These are phyloP conservation scores for Anoplopoma fimbria DNA, from an alignment of 2,113 vertebrate species.

Conservation along the genomic window DNA sequence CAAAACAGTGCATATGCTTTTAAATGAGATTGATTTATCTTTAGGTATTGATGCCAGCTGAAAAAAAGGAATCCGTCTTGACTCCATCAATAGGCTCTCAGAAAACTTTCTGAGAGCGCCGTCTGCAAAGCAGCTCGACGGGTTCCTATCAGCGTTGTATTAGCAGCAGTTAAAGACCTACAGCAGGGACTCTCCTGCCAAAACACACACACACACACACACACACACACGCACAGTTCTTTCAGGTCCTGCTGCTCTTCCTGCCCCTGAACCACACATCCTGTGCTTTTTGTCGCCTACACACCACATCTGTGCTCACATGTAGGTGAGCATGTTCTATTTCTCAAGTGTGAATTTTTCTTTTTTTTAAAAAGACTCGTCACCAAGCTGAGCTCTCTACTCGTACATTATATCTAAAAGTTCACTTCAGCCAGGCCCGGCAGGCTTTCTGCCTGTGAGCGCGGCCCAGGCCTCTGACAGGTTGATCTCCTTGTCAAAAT, in stretches of 20 bases:
- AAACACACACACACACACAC: not conserved
- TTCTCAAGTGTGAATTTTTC: constrained; percentile 44
- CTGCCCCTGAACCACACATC: constrained; percentile 79
- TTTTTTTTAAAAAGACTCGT: too few relatives aligned
- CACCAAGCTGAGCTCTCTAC: constrained; percentile 19
- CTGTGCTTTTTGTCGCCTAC: constrained; percentile 77
- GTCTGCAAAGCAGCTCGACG: constrained; percentile 20
- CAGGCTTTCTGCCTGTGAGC: too few relatives aligned
- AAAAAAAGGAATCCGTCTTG: not conserved
- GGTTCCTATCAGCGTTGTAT: constrained; percentile 12
- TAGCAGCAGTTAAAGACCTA: constrained; percentile 38
- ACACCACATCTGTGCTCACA: constrained; percentile 58
- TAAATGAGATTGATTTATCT: too few relatives aligned
- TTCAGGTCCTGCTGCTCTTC: too few relatives aligned
- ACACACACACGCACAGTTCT: not conserved
- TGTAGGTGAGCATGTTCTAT: constrained; percentile 46
- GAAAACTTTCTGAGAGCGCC: not conserved
- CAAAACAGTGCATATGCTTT: too few relatives aligned
- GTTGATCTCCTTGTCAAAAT: constrained; percentile 47
- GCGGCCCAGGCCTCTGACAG: not conserved
- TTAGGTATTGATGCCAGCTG: not conserved
- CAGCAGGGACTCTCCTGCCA: too few relatives aligned
- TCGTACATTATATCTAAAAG: not conserved
- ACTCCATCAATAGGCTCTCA: not conserved
- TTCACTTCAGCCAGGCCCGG: too few relatives aligned